These are phyloP conservation scores for Homarus gammarus DNA, from an alignment of 2,888 invertebrate genomes.

Conservation along the genomic window DNA sequence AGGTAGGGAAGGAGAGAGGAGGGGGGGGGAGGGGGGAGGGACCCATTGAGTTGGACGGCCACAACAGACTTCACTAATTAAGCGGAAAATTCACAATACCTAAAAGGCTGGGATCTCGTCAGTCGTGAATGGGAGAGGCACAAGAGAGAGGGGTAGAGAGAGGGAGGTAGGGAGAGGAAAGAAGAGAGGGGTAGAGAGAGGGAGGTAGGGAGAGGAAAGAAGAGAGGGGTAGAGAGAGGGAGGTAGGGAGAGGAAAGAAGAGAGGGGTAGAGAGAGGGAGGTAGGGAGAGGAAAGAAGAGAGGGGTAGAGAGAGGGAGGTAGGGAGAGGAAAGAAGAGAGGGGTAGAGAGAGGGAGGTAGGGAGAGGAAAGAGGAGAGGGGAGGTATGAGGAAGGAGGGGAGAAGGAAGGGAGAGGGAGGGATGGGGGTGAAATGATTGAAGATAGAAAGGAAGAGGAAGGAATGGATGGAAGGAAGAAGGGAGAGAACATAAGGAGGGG, in stretches of 20 bases:
- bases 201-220: not conserved
- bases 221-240: not conserved
- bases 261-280: not conserved
- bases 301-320: not conserved
- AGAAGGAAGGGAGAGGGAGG: no score
- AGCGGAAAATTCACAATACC: constrained; percentile 63
- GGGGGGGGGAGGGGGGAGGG: no score
- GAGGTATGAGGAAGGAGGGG: not conserved
- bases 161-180: not conserved
- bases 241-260: not conserved
- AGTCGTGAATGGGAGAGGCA: constrained; percentile 12
- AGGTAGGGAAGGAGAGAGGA: no score
- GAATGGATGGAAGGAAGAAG: not conserved
- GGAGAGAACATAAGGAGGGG: not conserved
- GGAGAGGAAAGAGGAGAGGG: not conserved
- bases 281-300: not conserved
- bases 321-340: no score
- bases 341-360: not conserved
- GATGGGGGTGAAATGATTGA: no score
- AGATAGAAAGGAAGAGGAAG: not conserved
- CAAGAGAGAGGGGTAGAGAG: not conserved
- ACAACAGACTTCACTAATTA: constrained; percentile 47
- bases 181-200: not conserved
- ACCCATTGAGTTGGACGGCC: constrained; percentile 20
- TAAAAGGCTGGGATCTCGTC: constrained; percentile 27